Base-by-base conservation (phyloP, 2,888 invertebrate species). In the Papilio demoleus region DNA sequence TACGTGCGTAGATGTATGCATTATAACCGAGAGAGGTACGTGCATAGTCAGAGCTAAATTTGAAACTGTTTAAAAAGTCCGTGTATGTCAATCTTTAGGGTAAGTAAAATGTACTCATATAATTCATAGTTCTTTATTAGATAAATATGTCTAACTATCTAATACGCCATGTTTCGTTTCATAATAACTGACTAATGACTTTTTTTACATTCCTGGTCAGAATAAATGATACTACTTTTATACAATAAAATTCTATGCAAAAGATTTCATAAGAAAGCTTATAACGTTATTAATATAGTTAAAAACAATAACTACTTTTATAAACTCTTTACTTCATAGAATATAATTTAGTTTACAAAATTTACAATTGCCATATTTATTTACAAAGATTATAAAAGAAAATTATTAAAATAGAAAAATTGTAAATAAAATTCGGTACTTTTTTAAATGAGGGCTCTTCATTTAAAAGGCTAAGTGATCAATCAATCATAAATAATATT, bases 391-490 rank as follows among this genome's bases (percentile, higher is more conserved):
- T 70, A 70, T 68, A 70, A 50, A 40, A 69, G 67, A 64, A 65
- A 24, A 62, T 68, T 56, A 50, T 36, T 38, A 63, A 31, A n/a
- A n/a, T n/a, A n/a, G n/a, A n/a, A n/a, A n/a, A n/a, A n/a, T n/a
- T n/a, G n/a, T n/a, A n/a, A n/a, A n/a, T 36, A 65, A 42, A 45
- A 45, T 9, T 64, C 73, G 79, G 83, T 86, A 88, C 88, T 87
- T 88, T 87, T 85, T 78, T 79, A 82, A 90, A 90, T 88, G 90
- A 85, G 91, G 92, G 92, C 92, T 91, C 92, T 72, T 86, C 90
- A 89, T 88, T 87, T 81, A 67, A 31, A 67, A 77, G 86, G 82
- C 86, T 73, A 73, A 79, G 81, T 68, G 73, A 76, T 76, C 73
- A 90, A 84, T 84, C 79, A 72, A 88, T 88, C 83, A 74, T 73